phyloP scores from a whole-genome alignment of 2,113 vertebrate genomes.

The Rostratula benghalensis region DNA sequence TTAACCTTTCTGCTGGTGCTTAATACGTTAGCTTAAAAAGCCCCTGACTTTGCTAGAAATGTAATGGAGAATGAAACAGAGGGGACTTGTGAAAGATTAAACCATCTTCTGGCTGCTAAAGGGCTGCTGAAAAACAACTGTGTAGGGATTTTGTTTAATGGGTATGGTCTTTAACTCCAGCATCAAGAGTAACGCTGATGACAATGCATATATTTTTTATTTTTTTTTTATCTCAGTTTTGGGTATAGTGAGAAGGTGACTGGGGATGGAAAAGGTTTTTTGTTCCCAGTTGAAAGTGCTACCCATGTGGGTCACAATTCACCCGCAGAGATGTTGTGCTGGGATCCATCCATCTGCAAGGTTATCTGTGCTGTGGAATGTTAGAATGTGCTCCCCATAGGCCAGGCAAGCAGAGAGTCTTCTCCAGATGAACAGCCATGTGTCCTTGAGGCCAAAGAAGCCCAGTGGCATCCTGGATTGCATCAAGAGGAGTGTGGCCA shows the following conservation, averaged over 20 bases:
- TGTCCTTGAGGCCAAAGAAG: too few species aligned
- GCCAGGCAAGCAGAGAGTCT: not conserved
- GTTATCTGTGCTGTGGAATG: not conserved
- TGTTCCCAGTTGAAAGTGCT: not conserved
- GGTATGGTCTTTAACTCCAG: not conserved
- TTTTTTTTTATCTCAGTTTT: not conserved
- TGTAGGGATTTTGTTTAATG: not conserved
- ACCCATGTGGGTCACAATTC: fast-evolving
- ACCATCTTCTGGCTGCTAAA: not conserved
- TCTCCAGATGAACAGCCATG: not conserved
- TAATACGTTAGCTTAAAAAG: not conserved
- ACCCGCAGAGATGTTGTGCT: not conserved
- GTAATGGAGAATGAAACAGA: not conserved
- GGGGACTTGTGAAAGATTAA: not conserved
- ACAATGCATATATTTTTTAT: not conserved
- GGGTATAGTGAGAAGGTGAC: not conserved
- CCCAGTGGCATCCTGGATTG: too few species aligned
- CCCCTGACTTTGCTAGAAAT: not conserved
- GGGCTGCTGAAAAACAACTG: not conserved
- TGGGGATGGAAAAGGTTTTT: not conserved
- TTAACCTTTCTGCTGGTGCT: not conserved
- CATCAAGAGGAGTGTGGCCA: too few species aligned
- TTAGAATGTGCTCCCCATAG: not conserved
- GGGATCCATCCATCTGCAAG: fast-evolving
- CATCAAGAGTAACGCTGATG: not conserved